Conservation (phyloP, 1,140 invertebrate species). For the Argopecten irradians region DNA sequence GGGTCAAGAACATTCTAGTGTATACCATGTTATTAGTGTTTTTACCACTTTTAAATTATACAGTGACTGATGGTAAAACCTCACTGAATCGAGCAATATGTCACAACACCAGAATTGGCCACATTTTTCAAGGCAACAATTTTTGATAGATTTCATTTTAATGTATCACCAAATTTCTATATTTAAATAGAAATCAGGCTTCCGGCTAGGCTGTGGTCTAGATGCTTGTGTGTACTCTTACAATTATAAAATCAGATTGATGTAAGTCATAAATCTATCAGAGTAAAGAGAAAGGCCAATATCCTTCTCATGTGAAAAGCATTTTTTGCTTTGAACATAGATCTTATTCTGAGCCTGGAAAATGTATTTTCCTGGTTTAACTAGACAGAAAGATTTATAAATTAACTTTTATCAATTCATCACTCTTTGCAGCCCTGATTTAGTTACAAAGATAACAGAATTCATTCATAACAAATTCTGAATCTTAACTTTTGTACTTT, state of each 20-base stretch:
- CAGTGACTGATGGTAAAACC: neutral
- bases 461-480: neutral
- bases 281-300: neutral
- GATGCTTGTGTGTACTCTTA: neutral
- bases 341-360: neutral
- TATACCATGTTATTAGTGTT: neutral
- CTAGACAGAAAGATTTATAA: neutral
- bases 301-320: neutral
- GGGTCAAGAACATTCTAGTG: neutral
- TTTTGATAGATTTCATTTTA: neutral
- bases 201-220: neutral
- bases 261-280: neutral
- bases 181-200: neutral
- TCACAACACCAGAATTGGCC: no score
- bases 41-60: slow-evolving; percentile 18
- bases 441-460: neutral
- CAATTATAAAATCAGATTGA: neutral
- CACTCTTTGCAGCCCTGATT: neutral
- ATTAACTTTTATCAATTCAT: neutral
- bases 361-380: neutral
- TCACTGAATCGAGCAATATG: no score
- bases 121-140: neutral
- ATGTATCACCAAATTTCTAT: neutral
- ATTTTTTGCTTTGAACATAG: neutral
- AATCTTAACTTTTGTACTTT: neutral